Evolutionary conservation across 2,888 invertebrate genomes (phyloP).

Genomic region (Nysson spinosus): DNA sequence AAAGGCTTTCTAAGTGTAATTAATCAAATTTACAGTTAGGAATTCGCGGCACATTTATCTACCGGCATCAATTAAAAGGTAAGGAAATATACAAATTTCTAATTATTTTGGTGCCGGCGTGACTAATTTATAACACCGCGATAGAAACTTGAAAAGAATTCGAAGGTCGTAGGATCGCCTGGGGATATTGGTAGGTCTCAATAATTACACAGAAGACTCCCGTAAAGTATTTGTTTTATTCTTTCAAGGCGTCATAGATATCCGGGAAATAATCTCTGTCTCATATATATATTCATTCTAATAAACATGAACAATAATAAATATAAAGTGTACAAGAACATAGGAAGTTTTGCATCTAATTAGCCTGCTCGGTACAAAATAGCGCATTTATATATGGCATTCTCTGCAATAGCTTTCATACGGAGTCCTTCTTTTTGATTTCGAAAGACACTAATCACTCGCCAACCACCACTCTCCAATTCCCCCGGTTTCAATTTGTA

Average conservation of each 20-base stretch:
- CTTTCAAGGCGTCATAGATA: conserved; percentile 73
- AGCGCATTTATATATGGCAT: conserved; percentile 72
- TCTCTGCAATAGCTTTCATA: conserved; percentile 67
- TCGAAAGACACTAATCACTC: conserved; percentile 49
- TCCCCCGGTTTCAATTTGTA: conserved; percentile 34
- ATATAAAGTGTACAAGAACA: conserved; percentile 76
- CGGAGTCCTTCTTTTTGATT: conserved; percentile 59
- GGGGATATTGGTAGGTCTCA: conserved; percentile 9
- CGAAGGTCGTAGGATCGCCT: too few relatives aligned
- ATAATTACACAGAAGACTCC: conserved; percentile 37
- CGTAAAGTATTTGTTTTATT: conserved; percentile 72
- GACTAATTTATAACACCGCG: too few relatives aligned
- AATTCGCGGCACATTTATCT: too few relatives aligned
- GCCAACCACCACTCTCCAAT: conserved; percentile 28
- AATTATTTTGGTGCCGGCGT: too few relatives aligned
- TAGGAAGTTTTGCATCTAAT: conserved; percentile 74
- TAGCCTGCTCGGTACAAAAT: conserved; percentile 74
- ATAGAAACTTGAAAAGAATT: too few relatives aligned
- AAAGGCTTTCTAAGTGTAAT: too few relatives aligned
- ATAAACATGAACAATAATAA: conserved; percentile 78
- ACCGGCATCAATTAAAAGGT: too few relatives aligned
- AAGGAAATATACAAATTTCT: too few relatives aligned
- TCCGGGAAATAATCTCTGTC: conserved; percentile 75
- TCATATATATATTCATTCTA: conserved; percentile 73
- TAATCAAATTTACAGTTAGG: too few relatives aligned